A percentile compares a stretch with the other conserved stretches of the same genome.
phyloP scores from a whole-genome alignment of 2,113 vertebrate species.

The Ciconia maguari region DNA sequence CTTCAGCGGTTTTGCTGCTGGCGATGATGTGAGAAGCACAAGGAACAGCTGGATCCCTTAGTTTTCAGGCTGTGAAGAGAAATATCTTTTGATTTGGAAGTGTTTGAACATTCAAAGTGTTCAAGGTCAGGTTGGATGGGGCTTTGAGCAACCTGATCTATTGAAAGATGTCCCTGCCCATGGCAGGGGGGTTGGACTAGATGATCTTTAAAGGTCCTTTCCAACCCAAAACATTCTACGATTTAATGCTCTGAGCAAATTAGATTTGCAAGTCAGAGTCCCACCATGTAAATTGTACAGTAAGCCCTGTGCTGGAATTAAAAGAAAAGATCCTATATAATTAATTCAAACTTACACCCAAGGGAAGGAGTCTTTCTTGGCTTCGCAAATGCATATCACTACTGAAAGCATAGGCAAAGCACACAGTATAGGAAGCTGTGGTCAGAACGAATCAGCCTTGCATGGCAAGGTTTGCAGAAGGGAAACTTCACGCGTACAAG shows the following conservation, averaged over 20 bases:
- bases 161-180: not conserved
- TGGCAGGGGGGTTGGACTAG: not conserved
- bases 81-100: not conserved
- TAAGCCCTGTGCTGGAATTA: not conserved
- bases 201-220: not conserved
- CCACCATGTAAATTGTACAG: not conserved
- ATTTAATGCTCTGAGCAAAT: not conserved
- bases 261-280: not conserved
- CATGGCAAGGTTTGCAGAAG: not conserved
- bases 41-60: not conserved
- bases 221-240: not conserved
- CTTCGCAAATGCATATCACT: fast-evolving
- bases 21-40: not conserved
- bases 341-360: not conserved
- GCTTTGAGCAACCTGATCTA: not conserved
- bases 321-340: not conserved
- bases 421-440: not conserved
- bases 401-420: not conserved
- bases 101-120: not conserved
- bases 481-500: not conserved
- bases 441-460: not conserved
- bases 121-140: not conserved
- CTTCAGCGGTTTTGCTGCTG: not conserved
- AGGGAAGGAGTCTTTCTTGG: not conserved
- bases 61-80: not conserved